Evolutionary conservation across 1,140 invertebrate genomes (phyloP).

Genomic region (Panonychus citri): DNA sequence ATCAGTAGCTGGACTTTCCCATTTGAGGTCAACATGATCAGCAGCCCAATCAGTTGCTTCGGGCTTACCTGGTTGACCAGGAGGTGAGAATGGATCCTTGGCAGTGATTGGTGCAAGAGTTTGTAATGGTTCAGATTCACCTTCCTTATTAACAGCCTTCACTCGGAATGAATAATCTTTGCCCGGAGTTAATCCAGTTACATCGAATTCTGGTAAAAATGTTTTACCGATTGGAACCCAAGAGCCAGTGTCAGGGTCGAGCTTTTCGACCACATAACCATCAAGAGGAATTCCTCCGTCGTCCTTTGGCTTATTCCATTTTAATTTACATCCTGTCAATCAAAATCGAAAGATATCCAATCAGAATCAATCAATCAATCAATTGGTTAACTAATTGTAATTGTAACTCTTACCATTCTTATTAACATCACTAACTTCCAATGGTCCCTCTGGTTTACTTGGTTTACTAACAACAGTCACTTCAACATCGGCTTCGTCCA

Average conservation of each 20-base stretch:
- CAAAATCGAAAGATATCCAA: no score
- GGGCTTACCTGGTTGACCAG: constrained; percentile 60
- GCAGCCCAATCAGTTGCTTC: constrained; percentile 42
- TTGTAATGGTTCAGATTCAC: constrained; percentile 49
- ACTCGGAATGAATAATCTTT: constrained; percentile 88
- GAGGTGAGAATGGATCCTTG: constrained; percentile 74
- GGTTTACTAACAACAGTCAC: constrained; percentile 37
- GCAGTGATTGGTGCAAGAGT: constrained; percentile 56
- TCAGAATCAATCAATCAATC: no score
- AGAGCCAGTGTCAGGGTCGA: constrained; percentile 71
- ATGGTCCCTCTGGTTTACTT: constrained; percentile 16
- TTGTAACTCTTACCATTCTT: no score
- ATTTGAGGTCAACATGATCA: constrained; percentile 38
- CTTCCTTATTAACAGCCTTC: constrained; percentile 63
- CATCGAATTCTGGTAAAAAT: constrained; percentile 41
- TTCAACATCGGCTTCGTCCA: constrained; percentile 74
- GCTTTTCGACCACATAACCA: constrained; percentile 89
- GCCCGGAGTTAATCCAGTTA: constrained; percentile 62
- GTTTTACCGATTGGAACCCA: constrained; percentile 74
- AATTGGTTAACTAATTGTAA: no score
- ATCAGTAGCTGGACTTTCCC: constrained; percentile 45
- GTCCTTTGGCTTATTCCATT: constrained; percentile 72
- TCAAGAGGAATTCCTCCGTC: constrained; percentile 89
- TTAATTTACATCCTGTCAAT: constrained; percentile 68
- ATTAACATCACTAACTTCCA: constrained; percentile 58